Conservation (phyloP, 2,113 vertebrate genomes). For the Nothocercus nigrocapillus region DNA sequence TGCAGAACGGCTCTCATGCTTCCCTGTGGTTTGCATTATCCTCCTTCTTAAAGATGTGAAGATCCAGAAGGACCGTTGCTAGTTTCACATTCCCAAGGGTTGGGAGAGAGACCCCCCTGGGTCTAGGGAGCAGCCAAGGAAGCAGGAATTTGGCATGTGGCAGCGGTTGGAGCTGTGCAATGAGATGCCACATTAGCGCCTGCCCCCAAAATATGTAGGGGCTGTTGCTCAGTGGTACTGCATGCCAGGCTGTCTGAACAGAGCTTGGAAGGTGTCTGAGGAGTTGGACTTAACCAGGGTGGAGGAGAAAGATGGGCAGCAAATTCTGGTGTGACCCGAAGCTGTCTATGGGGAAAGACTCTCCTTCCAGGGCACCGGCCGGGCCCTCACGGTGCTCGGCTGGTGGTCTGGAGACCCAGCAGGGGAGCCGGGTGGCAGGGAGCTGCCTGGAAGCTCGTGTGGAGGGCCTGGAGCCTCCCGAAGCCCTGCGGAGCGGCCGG, state of each 20-base stretch:
- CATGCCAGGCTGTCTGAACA: not conserved
- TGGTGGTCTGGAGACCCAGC: not conserved
- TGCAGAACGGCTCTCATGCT: not conserved
- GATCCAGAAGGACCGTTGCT: not conserved
- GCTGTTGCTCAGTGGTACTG: not conserved
- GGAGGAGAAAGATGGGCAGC: not conserved
- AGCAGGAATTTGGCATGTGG: not conserved
- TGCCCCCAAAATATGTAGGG: not conserved
- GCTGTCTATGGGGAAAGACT: not conserved
- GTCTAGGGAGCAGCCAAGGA: no score
- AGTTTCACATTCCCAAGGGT: not conserved
- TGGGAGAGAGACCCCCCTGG: not conserved
- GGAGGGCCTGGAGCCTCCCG: not conserved
- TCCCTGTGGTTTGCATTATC: not conserved
- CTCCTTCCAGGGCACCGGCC: not conserved
- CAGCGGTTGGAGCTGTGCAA: not conserved
- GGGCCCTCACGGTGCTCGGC: not conserved
- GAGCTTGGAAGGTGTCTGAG: not conserved
- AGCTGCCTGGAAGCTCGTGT: rapidly evolving
- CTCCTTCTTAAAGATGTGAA: not conserved
- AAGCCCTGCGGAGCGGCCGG: not conserved
- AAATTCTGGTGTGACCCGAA: not conserved
- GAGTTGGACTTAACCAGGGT: not conserved
- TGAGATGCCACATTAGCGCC: not conserved
- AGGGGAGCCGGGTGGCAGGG: not conserved